Base-by-base conservation (phyloP, 2,113 vertebrate species). In the Cololabis saira region DNA sequence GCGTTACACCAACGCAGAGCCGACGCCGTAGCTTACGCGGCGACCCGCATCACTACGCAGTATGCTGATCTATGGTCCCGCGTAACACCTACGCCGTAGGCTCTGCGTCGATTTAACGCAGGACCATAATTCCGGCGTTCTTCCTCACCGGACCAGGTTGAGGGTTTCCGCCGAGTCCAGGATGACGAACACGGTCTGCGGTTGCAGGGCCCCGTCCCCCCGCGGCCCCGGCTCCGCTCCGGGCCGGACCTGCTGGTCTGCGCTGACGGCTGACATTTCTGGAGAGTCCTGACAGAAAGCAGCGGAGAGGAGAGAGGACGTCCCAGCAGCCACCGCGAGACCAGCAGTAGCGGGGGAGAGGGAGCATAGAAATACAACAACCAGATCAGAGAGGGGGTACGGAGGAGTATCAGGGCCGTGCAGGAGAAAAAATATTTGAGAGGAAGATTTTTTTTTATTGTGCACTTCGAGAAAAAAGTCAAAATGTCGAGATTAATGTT, bases 101-200 rank as follows among this genome's bases (percentile, higher is more conserved):
- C n/a, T n/a, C n/a, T n/a, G n/a, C n/a, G n/a, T n/a, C n/a, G n/a
- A n/a, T n/a, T n/a, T n/a, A n/a, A n/a, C n/a, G n/a, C n/a, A n/a
- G n/a, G n/a, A n/a, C n/a, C n/a, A n/a, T n/a, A n/a, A n/a, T n/a
- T n/a, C n/a, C n/a, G n/a, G n/a, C n/a, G n/a, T n/a, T n/a, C n/a
- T n/a, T n/a, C n/a, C 87, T 85, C 74, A 90, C 88, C 70, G 86
- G 59, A 90, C 69, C 71, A 88, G 55, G 45, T 89, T 89, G 59
- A 92, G 64, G 0, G 81, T 83, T 48, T 93, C 89, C 6, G 86
- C 56, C 19, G 92, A 87, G 71, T 93, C 90, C 30, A 93, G 80
- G 27, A 93, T 90, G 43, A 93, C 87, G 40, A 89, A 92, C 17
- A 93, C 92, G 41, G 92, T 90, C 78, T 93, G 92, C 8, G 83